Conservation (phyloP, 1,140 invertebrate species). For the Odontomachus brunneus region DNA sequence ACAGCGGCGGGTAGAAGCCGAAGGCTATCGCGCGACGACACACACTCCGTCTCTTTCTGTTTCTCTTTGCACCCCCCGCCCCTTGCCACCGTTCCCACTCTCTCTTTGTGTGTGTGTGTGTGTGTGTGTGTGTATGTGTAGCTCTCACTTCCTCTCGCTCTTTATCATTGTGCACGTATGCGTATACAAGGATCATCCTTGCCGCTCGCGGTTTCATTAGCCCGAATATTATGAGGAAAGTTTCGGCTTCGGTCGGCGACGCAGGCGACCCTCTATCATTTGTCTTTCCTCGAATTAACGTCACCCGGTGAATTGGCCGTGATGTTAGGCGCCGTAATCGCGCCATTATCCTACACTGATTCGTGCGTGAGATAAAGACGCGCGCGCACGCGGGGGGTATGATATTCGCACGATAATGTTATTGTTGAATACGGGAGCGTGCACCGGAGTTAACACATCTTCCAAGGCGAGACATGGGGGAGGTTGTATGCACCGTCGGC, state of each 20-base stretch:
- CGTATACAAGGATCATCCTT: constrained; percentile 23
- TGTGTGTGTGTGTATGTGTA: too few species aligned
- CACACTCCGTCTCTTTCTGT: background rate
- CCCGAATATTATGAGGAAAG: constrained; percentile 55
- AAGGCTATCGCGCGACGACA: constrained; percentile 40
- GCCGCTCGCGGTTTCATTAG: constrained; percentile 51
- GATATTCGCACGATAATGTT: background rate
- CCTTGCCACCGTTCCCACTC: background rate
- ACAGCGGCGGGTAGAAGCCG: constrained; percentile 1
- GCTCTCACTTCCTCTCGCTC: too few species aligned
- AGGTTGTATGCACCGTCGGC: background rate
- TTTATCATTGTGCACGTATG: background rate
- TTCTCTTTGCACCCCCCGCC: background rate
- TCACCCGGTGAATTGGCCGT: constrained; percentile 49
- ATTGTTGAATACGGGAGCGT: background rate
- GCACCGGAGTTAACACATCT: background rate
- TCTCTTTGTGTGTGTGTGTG: too few species aligned
- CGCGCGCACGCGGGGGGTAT: constrained; percentile 5
- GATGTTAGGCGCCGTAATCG: constrained; percentile 43
- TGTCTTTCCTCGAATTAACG: constrained; percentile 58
- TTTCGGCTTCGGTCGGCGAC: constrained; percentile 46
- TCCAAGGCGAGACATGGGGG: background rate
- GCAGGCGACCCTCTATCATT: constrained; percentile 36
- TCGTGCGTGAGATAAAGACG: constrained; percentile 28
- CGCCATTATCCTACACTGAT: constrained; percentile 39